Percentiles rank a stretch among this genome's conserved stretches.
Evolutionary conservation across 2,888 invertebrate species (phyloP).

Genomic region (Bembecia ichneumoniformis): DNA sequence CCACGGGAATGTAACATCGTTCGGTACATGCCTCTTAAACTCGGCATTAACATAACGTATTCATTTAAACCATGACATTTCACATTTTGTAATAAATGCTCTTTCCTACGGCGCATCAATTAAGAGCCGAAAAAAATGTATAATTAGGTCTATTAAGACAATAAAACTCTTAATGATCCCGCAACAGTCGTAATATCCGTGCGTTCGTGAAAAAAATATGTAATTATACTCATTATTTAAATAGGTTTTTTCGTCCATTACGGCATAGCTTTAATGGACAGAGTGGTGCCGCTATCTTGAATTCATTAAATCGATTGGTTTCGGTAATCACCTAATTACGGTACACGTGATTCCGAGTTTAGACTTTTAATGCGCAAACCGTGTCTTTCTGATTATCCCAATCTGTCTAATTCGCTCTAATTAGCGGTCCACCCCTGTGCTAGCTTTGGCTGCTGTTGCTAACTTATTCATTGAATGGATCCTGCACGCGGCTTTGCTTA

Average conservation of each 20-base stretch:
- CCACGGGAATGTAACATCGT: conserved; percentile 47
- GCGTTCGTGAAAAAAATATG: conserved; percentile 67
- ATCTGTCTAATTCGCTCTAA: conserved; percentile 53
- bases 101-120: conserved; percentile 67
- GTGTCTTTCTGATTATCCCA: conserved; percentile 62
- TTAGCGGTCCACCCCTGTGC: conserved; percentile 36
- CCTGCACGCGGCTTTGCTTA: too few relatives aligned
- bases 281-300: conserved; percentile 60
- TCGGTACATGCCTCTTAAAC: conserved; percentile 58
- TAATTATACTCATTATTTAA: conserved; percentile 72
- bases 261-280: conserved; percentile 60
- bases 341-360: conserved; percentile 57
- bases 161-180: conserved; percentile 72
- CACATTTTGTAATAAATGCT: conserved; percentile 70
- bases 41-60: conserved; percentile 66
- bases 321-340: conserved; percentile 71
- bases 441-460: conserved; percentile 21
- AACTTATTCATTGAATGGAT: conserved; percentile 7
- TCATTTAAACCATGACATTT: conserved; percentile 71
- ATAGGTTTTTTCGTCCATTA: conserved; percentile 67
- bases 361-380: conserved; percentile 68
- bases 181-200: conserved; percentile 67
- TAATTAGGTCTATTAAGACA: conserved; percentile 72
- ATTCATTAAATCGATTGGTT: conserved; percentile 71
- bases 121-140: conserved; percentile 70